Evolutionary conservation across 1,140 invertebrate genomes (phyloP), one percentile per base, ranked within the genome.

Genomic region (Pissodes strobi): DNA sequence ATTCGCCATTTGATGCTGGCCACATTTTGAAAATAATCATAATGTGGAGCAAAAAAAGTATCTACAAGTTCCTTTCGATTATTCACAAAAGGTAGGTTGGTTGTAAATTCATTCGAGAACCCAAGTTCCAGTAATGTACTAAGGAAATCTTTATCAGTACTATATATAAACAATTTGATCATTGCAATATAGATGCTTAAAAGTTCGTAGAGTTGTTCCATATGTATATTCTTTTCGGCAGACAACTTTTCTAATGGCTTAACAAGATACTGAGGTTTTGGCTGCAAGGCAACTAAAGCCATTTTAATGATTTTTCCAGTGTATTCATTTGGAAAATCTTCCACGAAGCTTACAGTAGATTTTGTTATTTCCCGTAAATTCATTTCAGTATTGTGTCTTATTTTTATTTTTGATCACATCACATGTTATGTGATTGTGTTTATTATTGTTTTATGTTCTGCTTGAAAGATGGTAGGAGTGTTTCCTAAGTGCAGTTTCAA

Each of bases 1-100:
- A 73, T 68, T 66, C 66, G 68, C 71, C 71, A 73, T 30, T 70
- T 71, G 30, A 73, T 58, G 21, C 49, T 64, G 0, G 52, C 52
- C 15, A 71, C 34, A 64, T 71, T 71, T 27, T 58, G 37, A 63
- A 71, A 70, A 57, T 66, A 52, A 15, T 48, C 41, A 41, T 66
- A 45, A 41, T 43, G 58, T 15, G 55, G 30, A 18, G 27, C 59
- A 34, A 69, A 66, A 69, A 66, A 71, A 22, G 21, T 63, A 46
- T 66, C 38, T 13, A 64, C 15, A 18, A 68, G 43, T 53, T 68
- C 62, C 37, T 56, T 61, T 37, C 60, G 52, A 56, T 71, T 69
- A 27, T 60, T 61, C 30, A 70, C 15, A 43, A 72, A 56, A 19
- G 71, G 67, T 27, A 73, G 65, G 15, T 62, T 61, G 27, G 65